These are phyloP conservation scores for Ptilorrhoa leucosticta DNA, from an alignment of 2,113 vertebrate species.

Conservation along the genomic window DNA sequence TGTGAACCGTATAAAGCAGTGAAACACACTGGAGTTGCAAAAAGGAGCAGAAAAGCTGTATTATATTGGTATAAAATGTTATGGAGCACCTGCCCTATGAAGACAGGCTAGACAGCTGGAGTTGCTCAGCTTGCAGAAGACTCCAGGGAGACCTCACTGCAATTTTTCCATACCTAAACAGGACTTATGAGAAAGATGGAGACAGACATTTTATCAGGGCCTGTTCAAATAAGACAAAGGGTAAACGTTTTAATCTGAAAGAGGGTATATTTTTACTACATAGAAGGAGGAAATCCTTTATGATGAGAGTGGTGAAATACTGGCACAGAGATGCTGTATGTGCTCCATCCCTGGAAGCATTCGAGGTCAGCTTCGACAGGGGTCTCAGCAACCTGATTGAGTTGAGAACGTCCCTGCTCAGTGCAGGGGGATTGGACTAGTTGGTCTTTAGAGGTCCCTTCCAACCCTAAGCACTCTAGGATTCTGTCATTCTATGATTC, in stretches of 20 bases:
- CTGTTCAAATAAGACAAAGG: not conserved
- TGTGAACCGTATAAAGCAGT: accelerated
- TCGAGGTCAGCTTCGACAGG: not conserved
- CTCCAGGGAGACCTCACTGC: not conserved
- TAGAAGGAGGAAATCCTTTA: not conserved
- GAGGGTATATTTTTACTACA: not conserved
- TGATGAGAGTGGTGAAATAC: not conserved
- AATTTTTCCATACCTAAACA: not conserved
- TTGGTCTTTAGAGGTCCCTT: not conserved
- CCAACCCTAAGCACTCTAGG: accelerated
- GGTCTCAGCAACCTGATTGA: not conserved
- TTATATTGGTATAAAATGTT: not conserved
- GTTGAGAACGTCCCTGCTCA: not conserved
- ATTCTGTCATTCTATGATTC: accelerated
- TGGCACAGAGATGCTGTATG: not conserved
- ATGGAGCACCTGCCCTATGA: not conserved
- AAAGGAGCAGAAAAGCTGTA: not conserved
- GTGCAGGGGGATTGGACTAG: no score
- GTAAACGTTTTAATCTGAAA: not conserved
- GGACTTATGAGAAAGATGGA: not conserved
- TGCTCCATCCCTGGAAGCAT: not conserved
- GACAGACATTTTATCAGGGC: not conserved
- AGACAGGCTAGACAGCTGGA: not conserved
- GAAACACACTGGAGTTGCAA: not conserved
- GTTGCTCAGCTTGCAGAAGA: not conserved